Evolutionary conservation across 2,888 invertebrate genomes (phyloP), one percentile per base, ranked within the genome.

Genomic region (Coenonympha glycerion): DNA sequence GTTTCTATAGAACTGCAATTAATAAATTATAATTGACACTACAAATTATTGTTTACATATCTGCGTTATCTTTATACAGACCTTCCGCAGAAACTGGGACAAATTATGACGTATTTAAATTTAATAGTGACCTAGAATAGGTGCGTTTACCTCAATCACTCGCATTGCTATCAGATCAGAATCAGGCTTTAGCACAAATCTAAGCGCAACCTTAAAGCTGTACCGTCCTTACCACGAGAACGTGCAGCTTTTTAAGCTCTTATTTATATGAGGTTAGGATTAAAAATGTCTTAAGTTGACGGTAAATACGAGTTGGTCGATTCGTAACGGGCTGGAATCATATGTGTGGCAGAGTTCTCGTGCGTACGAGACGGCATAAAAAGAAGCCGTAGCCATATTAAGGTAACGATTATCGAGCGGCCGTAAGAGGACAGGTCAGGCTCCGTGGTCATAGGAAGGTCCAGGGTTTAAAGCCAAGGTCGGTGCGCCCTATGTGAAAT

Each of bases 291-390:
- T 11, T n/a, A 21, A 33, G 5, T 1, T 6, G 13, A 3, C 13
- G 21, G 30, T 15, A 40, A 9, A 16, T 19, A 26, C 15, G 36
- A 41, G 28, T 53, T 53, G 42, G 52, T 49, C 55, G 57, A 33
- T 55, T 49, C 55, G 67, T 78, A 79, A 79, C 79, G 79, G 79
- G 66, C 66, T 62, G 68, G 61, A 67, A 65, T 65, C 64, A 63
- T 64, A 78, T 76, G 73, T 77, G 68, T 76, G 74, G 71, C 76
- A 68, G 68, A 69, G 62, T n/a, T n/a, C n/a, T n/a, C n/a, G n/a
- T n/a, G n/a, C n/a, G n/a, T 64, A 61, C 40, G 34, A 44, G 58
- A 50, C 52, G 45, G 53, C 37, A 62, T 64, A 79, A 80, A 80
- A 80, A 80, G 71, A 66, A 59, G 74, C 60, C 63, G 62, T 62